These are phyloP conservation scores for Setipinna tenuifilis DNA, from an alignment of 2,797 vertebrate species.

Conservation along the genomic window DNA sequence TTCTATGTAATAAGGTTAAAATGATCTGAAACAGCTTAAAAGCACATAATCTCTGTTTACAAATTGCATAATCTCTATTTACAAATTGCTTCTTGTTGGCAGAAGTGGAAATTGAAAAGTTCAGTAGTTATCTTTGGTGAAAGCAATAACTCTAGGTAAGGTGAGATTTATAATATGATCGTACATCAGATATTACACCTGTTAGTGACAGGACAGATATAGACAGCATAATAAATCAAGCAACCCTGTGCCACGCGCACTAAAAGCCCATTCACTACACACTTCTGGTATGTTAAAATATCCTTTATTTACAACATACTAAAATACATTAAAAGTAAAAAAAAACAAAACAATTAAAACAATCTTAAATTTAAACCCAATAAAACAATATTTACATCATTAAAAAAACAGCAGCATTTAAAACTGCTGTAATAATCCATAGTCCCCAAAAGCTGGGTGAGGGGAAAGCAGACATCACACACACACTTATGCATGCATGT, in stretches of 20 bases:
- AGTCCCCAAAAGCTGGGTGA: not conserved
- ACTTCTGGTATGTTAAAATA: conserved; percentile 8
- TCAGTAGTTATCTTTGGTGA: too few relatives aligned
- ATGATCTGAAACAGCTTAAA: too few relatives aligned
- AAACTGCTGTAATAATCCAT: not conserved
- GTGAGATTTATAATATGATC: too few relatives aligned
- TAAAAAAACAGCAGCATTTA: conserved; percentile 55
- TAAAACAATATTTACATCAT: conserved; percentile 74
- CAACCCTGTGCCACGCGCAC: not conserved
- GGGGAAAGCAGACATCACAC: too few relatives aligned
- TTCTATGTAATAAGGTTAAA: too few relatives aligned
- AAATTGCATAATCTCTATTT: too few relatives aligned
- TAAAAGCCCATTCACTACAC: not conserved
- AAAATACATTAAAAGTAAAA: not conserved
- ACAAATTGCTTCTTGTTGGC: too few relatives aligned
- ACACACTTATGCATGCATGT: too few relatives aligned
- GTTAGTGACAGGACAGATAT: not conserved
- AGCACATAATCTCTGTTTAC: too few relatives aligned
- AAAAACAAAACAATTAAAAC: conserved; percentile 63
- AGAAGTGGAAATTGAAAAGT: too few relatives aligned
- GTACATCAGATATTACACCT: too few relatives aligned
- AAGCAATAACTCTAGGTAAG: too few relatives aligned
- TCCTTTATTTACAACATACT: conserved; percentile 19
- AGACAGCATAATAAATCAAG: not conserved
- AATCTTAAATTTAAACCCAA: conserved; percentile 75